phyloP scores from a whole-genome alignment of 1,140 invertebrate species.

The Drosophila melanica region DNA sequence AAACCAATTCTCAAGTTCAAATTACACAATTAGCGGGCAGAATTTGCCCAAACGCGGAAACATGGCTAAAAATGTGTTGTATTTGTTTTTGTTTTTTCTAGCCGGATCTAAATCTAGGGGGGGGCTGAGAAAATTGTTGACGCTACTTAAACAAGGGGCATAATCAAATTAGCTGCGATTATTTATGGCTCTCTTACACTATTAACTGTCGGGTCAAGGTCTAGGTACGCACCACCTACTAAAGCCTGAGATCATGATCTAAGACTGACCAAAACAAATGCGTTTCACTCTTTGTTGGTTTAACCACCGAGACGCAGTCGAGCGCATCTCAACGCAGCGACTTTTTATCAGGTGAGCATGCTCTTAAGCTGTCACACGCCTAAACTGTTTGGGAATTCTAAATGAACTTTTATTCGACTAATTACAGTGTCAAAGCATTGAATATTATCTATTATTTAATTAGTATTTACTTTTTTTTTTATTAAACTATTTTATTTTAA shows the following conservation, averaged over 20 bases:
- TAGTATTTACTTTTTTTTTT: no score
- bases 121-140: constrained; percentile 10
- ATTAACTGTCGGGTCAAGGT: constrained; percentile 3
- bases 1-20: constrained; percentile 22
- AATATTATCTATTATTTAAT: no score
- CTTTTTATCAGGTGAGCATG: neutral
- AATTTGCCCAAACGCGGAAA: constrained; percentile 35
- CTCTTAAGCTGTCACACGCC: neutral
- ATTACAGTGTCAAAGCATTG: neutral
- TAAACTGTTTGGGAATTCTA: constrained; percentile 5
- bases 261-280: neutral
- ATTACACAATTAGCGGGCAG: constrained; percentile 34
- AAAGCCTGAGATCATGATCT: constrained; percentile 11
- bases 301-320: neutral
- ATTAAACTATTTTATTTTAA: no score
- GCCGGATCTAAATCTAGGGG: constrained; percentile 23
- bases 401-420: neutral
- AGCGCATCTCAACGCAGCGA: neutral
- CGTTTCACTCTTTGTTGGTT: neutral
- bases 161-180: constrained; percentile 44
- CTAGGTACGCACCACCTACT: neutral
- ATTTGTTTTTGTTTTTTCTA: neutral
- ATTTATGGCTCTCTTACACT: constrained; percentile 15
- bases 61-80: neutral
- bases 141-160: constrained; percentile 2